These are phyloP conservation scores for Lepilemur ruficaudatus DNA, from an alignment of 2,797 vertebrate species.

Conservation along the genomic window DNA sequence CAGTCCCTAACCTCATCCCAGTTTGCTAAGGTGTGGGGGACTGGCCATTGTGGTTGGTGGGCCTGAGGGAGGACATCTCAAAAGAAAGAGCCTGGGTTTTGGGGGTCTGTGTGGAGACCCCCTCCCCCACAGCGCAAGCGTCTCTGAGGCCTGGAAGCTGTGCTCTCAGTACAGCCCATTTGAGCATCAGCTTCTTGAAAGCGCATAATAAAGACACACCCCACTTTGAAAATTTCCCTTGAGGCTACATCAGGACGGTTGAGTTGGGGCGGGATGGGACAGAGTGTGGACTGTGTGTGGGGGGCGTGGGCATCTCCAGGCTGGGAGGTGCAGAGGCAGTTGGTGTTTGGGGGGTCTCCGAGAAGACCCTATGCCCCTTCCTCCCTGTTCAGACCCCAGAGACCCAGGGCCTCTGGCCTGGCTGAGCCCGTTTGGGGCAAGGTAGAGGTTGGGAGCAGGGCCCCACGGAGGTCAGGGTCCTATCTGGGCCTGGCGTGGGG, in stretches of 20 bases:
- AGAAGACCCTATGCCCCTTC: not conserved
- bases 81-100: not conserved
- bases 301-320: too few species aligned
- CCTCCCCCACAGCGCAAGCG: not conserved
- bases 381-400: not conserved
- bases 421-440: not conserved
- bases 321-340: not conserved
- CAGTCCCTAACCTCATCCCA: not conserved
- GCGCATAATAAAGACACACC: conserved; percentile 50
- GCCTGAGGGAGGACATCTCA: not conserved
- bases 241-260: conserved; percentile 44
- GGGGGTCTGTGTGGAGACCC: not conserved
- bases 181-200: not conserved
- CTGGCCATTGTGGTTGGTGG: too few species aligned
- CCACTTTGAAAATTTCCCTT: conserved; percentile 58
- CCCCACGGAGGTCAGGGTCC: not conserved
- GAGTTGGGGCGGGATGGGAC: not conserved
- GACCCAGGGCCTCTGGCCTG: not conserved
- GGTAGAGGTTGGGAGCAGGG: not conserved
- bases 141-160: not conserved
- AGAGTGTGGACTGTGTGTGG: not conserved
- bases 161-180: too few species aligned
- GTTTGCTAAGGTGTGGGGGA: not conserved
- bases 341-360: not conserved
- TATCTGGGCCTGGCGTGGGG: not conserved